These are phyloP conservation scores for Anolis apletophallus DNA, from an alignment of 2,797 vertebrate species.

Conservation along the genomic window DNA sequence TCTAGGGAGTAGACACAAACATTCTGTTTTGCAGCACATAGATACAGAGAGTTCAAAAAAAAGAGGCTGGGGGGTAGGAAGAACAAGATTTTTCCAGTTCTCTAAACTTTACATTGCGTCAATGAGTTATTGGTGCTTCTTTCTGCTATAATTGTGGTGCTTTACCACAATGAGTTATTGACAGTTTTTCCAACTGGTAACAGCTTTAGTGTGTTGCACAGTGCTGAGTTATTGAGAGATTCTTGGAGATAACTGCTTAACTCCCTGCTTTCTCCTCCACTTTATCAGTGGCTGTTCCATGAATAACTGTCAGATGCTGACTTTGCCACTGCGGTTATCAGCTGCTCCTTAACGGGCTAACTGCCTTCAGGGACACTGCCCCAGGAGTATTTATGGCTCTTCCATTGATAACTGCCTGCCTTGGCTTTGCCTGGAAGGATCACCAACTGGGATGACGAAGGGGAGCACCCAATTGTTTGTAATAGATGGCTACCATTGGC, in stretches of 20 bases:
- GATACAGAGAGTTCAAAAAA: neutral
- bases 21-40: neutral
- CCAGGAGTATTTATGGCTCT: slow-evolving; percentile 26
- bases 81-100: neutral
- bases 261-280: neutral
- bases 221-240: slow-evolving; percentile 19
- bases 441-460: neutral
- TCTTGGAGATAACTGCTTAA: slow-evolving; percentile 33
- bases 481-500: neutral
- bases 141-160: slow-evolving; percentile 31
- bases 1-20: neutral
- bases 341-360: slow-evolving; percentile 32
- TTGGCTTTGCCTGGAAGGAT: neutral
- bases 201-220: slow-evolving; percentile 32
- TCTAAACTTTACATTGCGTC: slow-evolving; percentile 20
- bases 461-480: neutral
- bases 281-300: slow-evolving; percentile 38
- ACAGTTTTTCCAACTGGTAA: slow-evolving; percentile 13
- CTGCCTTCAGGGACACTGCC: slow-evolving; percentile 10
- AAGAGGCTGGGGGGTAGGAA: neutral
- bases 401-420: neutral
- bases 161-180: slow-evolving; percentile 32
- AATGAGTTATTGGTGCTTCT: slow-evolving; percentile 31
- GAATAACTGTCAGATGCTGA: slow-evolving; percentile 16
- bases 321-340: slow-evolving; percentile 22